Percentiles rank a stretch among this genome's conserved stretches.
These are phyloP conservation scores for Agrenia bidenticulata DNA, from an alignment of 2,888 invertebrate genomes.

Conservation along the genomic window DNA sequence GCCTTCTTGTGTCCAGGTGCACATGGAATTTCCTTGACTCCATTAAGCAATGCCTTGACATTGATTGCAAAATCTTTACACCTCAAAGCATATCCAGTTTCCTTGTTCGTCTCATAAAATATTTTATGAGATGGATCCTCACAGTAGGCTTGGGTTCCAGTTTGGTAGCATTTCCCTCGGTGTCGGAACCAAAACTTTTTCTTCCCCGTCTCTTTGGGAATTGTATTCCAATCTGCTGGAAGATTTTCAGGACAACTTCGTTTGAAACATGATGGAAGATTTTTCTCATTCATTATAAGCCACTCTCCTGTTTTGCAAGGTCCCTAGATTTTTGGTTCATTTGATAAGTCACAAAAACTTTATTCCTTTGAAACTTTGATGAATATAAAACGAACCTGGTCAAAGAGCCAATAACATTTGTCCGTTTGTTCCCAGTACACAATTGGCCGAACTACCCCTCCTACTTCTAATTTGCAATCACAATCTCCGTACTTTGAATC, in stretches of 20 bases:
- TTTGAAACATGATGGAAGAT: conserved; percentile 7
- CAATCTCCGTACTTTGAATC: neutral
- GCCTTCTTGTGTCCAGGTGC: conserved; percentile 34
- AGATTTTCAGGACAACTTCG: conserved; percentile 31
- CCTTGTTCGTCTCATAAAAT: neutral
- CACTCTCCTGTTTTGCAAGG: conserved; percentile 29
- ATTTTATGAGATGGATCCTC: conserved; percentile 16
- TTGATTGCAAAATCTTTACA: conserved; percentile 3
- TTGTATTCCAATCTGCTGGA: conserved; percentile 10
- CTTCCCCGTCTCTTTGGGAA: neutral
- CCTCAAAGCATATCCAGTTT: conserved; percentile 1
- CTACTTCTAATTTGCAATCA: neutral
- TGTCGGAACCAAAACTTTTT: conserved; percentile 28
- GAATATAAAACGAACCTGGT: conserved; percentile 24
- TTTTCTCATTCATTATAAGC: conserved; percentile 12
- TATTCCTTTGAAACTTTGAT: neutral
- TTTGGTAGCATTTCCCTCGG: conserved; percentile 30
- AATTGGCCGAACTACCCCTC: conserved; percentile 19
- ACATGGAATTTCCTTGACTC: conserved; percentile 26
- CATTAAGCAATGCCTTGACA: conserved; percentile 3
- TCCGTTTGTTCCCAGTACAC: conserved; percentile 22
- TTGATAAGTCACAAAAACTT: neutral
- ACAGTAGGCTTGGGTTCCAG: conserved; percentile 7
- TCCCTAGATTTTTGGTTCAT: conserved; percentile 15
- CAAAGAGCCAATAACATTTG: conserved; percentile 32